Conservation (phyloP, 2,113 vertebrate genomes). For the Benitochromis conjunctus region DNA sequence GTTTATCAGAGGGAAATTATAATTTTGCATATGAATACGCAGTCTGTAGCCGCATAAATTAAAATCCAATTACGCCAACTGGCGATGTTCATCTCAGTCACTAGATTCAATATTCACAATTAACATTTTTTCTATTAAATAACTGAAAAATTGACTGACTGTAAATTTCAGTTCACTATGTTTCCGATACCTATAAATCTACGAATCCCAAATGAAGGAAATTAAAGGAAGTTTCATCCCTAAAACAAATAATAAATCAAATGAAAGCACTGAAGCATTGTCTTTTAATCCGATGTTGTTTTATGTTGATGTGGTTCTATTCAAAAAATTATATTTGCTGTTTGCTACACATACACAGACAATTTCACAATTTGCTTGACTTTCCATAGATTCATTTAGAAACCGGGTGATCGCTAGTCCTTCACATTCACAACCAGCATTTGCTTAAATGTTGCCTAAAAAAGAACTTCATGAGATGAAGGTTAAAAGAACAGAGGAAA, state of each 20-base stretch:
- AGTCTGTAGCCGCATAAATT: background rate
- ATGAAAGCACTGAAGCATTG: background rate
- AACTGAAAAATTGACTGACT: background rate
- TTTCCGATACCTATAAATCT: background rate
- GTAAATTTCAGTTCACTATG: background rate
- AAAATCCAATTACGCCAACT: background rate
- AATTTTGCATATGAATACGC: background rate
- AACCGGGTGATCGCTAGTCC: background rate
- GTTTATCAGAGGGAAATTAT: background rate
- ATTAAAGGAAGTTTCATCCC: background rate
- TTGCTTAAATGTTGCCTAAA: background rate
- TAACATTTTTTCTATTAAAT: background rate
- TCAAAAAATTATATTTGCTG: background rate
- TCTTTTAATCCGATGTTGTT: background rate
- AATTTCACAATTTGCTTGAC: background rate
- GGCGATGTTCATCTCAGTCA: background rate
- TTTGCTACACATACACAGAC: background rate
- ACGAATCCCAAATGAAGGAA: background rate
- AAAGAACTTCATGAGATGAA: background rate
- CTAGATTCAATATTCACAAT: background rate
- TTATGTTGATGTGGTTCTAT: background rate
- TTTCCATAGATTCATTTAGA: background rate
- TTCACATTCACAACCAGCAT: background rate
- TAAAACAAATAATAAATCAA: background rate
- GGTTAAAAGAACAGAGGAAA: background rate